Base-by-base conservation (phyloP, 2,888 invertebrate genomes). In the Xestoiulus laeticollis region DNA sequence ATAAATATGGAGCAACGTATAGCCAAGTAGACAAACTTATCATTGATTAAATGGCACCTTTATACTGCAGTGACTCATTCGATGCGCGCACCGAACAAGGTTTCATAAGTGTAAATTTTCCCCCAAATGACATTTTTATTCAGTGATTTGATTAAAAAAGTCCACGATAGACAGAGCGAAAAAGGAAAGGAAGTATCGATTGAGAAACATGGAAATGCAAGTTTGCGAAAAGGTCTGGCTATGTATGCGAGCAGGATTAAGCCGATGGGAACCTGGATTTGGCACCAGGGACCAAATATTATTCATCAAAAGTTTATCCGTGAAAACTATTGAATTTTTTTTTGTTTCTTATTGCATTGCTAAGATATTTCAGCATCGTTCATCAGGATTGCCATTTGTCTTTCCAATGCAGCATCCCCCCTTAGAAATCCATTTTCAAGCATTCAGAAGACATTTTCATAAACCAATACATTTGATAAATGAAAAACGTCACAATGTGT, bases 1-100 rank as follows among this genome's bases (percentile, higher is more conserved):
- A 59, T n/a, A 59, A n/a, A 59, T 59, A 59, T n/a, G 59, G 59
- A 59, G n/a, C n/a, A 59, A 59, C 59, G 59, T 59, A n/a, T n/a
- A 59, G 59, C 59, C 59, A 22, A 59, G 59, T 59, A 59, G 59
- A 59, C n/a, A 59, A 59, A 19, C 59, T 59, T 6, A 59, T 59
- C 59, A n/a, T 59, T n/a, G 59, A 59, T 59, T 59, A 59, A 59
- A 59, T 59, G 59, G 59, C 59, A 59, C 59, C 59, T 59, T 59
- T 59, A 59, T 59, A 59, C 59, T 59, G 59, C 59, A 48, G 48
- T 48, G 48, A 48, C 48, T 48, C 48, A 16, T 16, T 59, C 59
- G 59, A 59, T 59, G 59, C 59, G n/a, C 59, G n/a, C 59, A 59
- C 59, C 59, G 59, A 59, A 59, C 59, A n/a, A 59, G 59, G 59